These are phyloP conservation scores for Netelia virgata DNA, from an alignment of 2,888 invertebrate species.

Conservation along the genomic window DNA sequence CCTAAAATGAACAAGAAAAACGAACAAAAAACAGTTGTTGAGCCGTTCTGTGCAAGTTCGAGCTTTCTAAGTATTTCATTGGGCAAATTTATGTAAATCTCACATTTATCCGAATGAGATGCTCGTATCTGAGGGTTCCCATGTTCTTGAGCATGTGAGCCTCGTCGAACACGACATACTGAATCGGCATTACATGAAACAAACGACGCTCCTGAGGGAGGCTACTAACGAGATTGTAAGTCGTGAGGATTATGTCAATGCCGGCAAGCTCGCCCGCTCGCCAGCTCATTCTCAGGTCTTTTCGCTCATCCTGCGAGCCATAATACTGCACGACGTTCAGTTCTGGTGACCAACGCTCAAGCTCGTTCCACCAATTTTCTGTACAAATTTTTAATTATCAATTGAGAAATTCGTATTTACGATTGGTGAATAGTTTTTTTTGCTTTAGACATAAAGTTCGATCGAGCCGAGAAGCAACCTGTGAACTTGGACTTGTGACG, in stretches of 20 bases:
- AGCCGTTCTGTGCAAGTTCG: neutral
- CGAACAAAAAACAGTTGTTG: conserved; percentile 42
- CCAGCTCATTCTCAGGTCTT: conserved; percentile 91
- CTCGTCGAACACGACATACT: conserved; percentile 98
- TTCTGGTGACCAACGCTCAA: conserved; percentile 92
- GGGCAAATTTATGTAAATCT: conserved; percentile 65
- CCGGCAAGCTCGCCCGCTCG: conserved; percentile 90
- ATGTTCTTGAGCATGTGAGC: conserved; percentile 99
- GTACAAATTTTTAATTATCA: conserved; percentile 57
- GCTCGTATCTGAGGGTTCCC: conserved; percentile 95
- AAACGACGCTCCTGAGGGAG: conserved; percentile 95
- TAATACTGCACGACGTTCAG: conserved; percentile 95
- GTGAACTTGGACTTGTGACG: neutral
- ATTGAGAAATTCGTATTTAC: too few species aligned
- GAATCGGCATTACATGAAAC: conserved; percentile 94
- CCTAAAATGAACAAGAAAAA: conserved; percentile 85
- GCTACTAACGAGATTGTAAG: conserved; percentile 94
- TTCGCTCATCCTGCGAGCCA: conserved; percentile 94
- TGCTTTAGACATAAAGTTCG: neutral
- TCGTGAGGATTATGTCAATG: conserved; percentile 94
- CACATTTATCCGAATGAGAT: conserved; percentile 94
- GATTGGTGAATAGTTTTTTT: conserved; percentile 27
- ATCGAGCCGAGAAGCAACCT: neutral
- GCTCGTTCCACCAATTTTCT: conserved; percentile 95
- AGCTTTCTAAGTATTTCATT: conserved; percentile 72